Evolutionary conservation across 2,888 invertebrate genomes (phyloP), one percentile per base, ranked within the genome.

Genomic region (Trachelus tabidus): DNA sequence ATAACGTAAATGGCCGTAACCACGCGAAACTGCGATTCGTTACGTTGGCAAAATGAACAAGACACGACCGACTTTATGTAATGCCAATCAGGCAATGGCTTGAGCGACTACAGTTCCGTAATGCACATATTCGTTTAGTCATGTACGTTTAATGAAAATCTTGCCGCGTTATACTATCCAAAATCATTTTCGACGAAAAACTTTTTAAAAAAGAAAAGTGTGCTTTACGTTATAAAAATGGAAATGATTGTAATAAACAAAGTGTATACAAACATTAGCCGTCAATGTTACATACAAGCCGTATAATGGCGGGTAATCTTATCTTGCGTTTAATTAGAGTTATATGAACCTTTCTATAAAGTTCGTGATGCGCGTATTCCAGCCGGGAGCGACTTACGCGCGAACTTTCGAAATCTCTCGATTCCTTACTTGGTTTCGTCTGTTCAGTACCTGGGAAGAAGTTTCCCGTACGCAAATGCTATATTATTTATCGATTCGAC

Each of bases 1-100:
- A 71, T 71, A 34, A 33, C 71, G 12, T 74, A 12, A 37, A 74
- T 37, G 35, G 35, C 35, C 30, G 37, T 30, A 56, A 35, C 74
- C 34, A 33, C 74, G 74, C 74, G 74, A 34, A 74, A 74, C 37
- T 35, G 37, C 74, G 34, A 35, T 34, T 33, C 35, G 74, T 74
- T 74, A 74, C 74, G 74, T 34, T 35, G 23, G 35, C 23, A 37
- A 34, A 37, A 37, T 30, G 34, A 74, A 34, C 23, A 23, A 35
- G 74, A 34, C 34, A 73, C 73, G 73, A 34, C 9, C 15, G 34
- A 23, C 34, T 74, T 74, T 74, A 74, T 15, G 74, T 74, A 71
- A 71, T 23, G 71, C 71, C 71, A 34, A 71, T 71, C 71, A 71
- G 9, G 12, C 71, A 9, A 9, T 31, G 12, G 71, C 23, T 71